These are phyloP conservation scores for Limnephilus marmoratus DNA, from an alignment of 2,888 invertebrate species.

Conservation along the genomic window DNA sequence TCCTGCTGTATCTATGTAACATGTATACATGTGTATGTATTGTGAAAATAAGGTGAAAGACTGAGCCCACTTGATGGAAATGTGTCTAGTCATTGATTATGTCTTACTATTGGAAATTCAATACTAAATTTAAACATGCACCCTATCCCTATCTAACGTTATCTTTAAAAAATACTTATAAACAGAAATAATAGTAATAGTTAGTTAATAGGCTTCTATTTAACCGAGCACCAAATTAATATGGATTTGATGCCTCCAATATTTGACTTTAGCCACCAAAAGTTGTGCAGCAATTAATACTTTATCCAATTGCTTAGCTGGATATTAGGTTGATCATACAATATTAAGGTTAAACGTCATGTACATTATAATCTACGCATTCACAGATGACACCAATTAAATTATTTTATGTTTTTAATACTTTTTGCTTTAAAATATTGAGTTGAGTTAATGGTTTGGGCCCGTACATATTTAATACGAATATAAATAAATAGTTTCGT, in stretches of 20 bases:
- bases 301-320: background rate
- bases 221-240: background rate
- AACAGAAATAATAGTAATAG: background rate
- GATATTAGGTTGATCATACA: background rate
- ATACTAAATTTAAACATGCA: background rate
- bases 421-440: too few relatives aligned
- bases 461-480: too few relatives aligned
- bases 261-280: background rate
- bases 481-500: too few relatives aligned
- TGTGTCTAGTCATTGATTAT: conserved; percentile 35
- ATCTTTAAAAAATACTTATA: background rate
- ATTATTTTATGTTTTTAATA: too few relatives aligned
- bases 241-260: background rate
- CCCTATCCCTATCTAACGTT: background rate
- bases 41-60: background rate
- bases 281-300: too few relatives aligned
- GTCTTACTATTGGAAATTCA: conserved; percentile 21
- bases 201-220: background rate
- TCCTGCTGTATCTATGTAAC: background rate
- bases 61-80: background rate
- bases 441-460: too few relatives aligned
- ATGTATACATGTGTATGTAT: too few relatives aligned
- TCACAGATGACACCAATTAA: too few relatives aligned
- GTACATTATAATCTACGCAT: too few relatives aligned
- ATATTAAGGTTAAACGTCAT: too few relatives aligned